Conservation (phyloP, 2,797 vertebrate species). For the Manis crassicaudata region DNA sequence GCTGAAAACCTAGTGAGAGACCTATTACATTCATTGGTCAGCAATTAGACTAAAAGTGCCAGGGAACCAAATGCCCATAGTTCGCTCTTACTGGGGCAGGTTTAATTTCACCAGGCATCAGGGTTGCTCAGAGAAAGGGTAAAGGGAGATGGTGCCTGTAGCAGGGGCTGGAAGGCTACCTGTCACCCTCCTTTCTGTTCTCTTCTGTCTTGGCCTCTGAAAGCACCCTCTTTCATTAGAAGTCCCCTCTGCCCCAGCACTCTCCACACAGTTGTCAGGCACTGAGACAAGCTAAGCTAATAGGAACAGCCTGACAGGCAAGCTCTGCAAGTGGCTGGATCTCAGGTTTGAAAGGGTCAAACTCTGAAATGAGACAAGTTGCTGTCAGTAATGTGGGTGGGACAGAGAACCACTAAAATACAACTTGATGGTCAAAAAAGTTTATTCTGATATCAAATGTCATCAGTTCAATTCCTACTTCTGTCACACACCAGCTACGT, state of each 20-base stretch:
- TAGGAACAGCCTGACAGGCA: background rate
- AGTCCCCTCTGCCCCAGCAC: background rate
- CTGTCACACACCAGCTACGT: background rate
- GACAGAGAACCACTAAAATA: background rate
- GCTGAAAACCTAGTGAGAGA: conserved; percentile 58
- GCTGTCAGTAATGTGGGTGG: background rate
- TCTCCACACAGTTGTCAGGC: background rate
- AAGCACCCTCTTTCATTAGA: background rate
- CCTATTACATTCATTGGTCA: conserved; percentile 53
- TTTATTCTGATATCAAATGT: background rate
- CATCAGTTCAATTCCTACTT: background rate
- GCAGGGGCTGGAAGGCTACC: background rate
- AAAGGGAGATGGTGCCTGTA: background rate
- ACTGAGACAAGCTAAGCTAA: background rate
- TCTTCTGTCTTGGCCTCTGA: background rate
- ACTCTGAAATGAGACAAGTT: background rate
- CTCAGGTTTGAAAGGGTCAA: background rate
- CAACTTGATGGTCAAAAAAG: background rate
- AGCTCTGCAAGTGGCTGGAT: background rate
- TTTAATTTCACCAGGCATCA: conserved; percentile 58
- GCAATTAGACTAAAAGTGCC: conserved; percentile 69
- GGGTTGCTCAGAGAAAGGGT: conserved; percentile 1
- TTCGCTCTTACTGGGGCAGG: conserved; percentile 14
- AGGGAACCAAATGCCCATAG: conserved; percentile 59
- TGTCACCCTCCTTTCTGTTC: background rate